Evolutionary conservation across 1,140 invertebrate species (phyloP).

Genomic region (Bombus soroeensis): DNA sequence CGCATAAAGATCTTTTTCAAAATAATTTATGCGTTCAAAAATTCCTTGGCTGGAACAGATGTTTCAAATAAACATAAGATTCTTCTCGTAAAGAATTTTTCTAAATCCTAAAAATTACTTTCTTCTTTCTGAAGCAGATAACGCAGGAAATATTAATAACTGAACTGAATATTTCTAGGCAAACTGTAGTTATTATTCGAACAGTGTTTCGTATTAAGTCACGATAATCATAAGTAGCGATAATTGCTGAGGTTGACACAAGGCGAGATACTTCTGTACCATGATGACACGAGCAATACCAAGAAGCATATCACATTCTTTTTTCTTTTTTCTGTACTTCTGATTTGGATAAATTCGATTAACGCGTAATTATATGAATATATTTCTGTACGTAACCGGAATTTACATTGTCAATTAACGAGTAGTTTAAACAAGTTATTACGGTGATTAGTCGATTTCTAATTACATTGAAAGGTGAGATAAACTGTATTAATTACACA

Average conservation of each 20-base stretch:
- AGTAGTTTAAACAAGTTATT: conserved; percentile 22
- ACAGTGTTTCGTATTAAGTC: neutral
- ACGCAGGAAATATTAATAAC: neutral
- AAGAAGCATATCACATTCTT: neutral
- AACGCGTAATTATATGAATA: neutral
- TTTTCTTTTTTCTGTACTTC: no score
- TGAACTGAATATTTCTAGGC: neutral
- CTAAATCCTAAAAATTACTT: neutral
- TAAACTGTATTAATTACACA: neutral
- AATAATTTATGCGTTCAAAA: neutral
- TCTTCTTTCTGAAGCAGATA: no score
- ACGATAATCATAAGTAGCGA: neutral
- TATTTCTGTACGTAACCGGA: conserved; percentile 2
- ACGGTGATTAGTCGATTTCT: conserved; percentile 25
- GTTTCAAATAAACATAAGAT: no score
- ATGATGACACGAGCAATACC: neutral
- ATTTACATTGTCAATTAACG: conserved; percentile 13
- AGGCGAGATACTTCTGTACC: neutral
- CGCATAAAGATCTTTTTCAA: neutral
- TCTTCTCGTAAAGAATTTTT: neutral
- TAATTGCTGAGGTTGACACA: neutral
- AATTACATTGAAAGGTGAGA: conserved; percentile 33
- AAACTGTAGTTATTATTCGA: neutral
- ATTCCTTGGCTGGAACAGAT: neutral
- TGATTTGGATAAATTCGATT: neutral